Conservation (phyloP, 2,113 vertebrate genomes). For the Menidia beryllina region DNA sequence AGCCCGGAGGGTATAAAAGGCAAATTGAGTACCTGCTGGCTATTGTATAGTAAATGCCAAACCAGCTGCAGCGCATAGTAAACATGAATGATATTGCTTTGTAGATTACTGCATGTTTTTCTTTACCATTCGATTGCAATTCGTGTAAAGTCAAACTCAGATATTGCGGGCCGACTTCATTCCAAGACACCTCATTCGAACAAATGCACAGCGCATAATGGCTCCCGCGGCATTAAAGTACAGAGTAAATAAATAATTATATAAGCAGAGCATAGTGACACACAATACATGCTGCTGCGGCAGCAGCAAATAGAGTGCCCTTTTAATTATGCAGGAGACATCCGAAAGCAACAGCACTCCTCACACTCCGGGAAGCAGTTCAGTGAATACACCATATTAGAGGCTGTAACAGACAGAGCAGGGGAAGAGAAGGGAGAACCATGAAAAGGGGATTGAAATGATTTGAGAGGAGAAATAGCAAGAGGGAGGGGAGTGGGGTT, state of each 20-base stretch:
- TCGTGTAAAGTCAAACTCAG: not conserved
- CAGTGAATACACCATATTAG: constrained; percentile 77
- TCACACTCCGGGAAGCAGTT: constrained; percentile 78
- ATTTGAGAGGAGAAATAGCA: constrained; percentile 58
- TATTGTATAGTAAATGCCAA: constrained; percentile 47
- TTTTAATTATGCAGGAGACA: constrained; percentile 87
- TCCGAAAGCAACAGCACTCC: constrained; percentile 81
- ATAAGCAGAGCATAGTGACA: constrained; percentile 75
- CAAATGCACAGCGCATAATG: constrained; percentile 62
- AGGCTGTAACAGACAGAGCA: constrained; percentile 67
- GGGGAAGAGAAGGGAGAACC: constrained; percentile 29
- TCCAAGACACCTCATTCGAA: constrained; percentile 11
- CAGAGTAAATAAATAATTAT: constrained; percentile 81
- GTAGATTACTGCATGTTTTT: constrained; percentile 20
- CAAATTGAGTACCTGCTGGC: constrained; percentile 38
- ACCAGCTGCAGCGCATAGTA: constrained; percentile 26
- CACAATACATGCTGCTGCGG: constrained; percentile 79
- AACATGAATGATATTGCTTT: constrained; percentile 24
- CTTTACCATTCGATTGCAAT: constrained; percentile 19
- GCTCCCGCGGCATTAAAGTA: constrained; percentile 55
- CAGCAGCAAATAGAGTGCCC: constrained; percentile 78
- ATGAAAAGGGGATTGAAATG: constrained; percentile 50
- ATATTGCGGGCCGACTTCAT: not conserved
- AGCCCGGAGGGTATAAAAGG: constrained; percentile 51
- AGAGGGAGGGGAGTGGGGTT: constrained; percentile 25